Percentiles rank a stretch among this genome's conserved stretches.
Conservation (phyloP, 2,888 invertebrate species). For the Tipula lateralis region DNA sequence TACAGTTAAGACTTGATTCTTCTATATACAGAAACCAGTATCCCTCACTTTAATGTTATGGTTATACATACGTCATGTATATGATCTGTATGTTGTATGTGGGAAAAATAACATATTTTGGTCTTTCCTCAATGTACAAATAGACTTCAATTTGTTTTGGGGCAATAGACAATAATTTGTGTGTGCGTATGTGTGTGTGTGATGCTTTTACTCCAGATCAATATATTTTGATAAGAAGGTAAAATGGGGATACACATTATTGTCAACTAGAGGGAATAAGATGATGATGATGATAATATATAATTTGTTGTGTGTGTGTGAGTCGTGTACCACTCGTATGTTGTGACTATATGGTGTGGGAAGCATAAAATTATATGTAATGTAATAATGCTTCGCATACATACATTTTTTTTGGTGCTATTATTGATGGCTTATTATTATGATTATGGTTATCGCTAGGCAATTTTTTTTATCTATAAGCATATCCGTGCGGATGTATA, state of each 20-base stretch:
- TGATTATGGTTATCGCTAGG: background rate
- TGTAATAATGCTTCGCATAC: background rate
- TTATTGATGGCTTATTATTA: constrained; percentile 19
- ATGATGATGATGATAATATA: background rate
- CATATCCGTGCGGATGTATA: background rate
- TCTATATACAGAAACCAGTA: too few species aligned
- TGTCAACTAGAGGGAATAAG: background rate
- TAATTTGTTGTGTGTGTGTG: background rate
- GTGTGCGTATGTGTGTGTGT: background rate
- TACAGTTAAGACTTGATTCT: too few species aligned
- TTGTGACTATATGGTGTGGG: background rate
- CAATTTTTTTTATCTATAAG: background rate
- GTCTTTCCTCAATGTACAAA: background rate
- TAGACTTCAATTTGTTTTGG: background rate
- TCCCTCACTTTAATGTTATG: too few species aligned
- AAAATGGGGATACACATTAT: background rate
- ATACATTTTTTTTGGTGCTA: background rate
- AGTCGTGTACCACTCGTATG: background rate
- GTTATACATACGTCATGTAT: background rate
- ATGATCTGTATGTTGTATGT: background rate
- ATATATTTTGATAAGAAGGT: constrained; percentile 9
- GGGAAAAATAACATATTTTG: background rate
- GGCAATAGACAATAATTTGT: constrained; percentile 2
- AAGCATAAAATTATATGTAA: background rate
- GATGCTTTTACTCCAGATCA: constrained; percentile 1